Conservation (phyloP, 1,140 invertebrate species). For the Lineus longissimus region DNA sequence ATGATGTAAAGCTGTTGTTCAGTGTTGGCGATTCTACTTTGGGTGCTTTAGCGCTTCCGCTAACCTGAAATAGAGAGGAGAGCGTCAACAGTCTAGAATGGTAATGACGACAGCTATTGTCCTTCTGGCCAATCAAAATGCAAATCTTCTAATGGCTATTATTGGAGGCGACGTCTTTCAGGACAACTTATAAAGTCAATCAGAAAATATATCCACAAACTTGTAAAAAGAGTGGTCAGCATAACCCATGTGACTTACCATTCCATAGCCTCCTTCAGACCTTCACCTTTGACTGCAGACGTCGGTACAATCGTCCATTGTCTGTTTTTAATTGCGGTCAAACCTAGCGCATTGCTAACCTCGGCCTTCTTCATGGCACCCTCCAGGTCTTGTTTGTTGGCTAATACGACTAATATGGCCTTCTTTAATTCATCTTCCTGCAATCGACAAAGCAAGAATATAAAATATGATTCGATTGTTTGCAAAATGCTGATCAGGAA, state of each 20-base stretch:
- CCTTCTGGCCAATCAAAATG: background rate
- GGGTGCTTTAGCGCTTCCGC: constrained; percentile 80
- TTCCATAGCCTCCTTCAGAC: constrained; percentile 98
- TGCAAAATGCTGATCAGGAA: too few species aligned
- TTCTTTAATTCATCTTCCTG: constrained; percentile 96
- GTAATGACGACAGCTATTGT: too few species aligned
- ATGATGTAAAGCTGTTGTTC: too few species aligned
- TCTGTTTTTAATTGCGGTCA: constrained; percentile 91
- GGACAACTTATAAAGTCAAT: background rate
- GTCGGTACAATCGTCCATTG: constrained; percentile 99
- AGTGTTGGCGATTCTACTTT: constrained; percentile 62
- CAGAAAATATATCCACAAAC: background rate
- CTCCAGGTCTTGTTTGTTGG: constrained; percentile 99
- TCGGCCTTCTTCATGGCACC: constrained; percentile 94
- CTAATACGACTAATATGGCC: constrained; percentile 90
- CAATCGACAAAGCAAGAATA: constrained; percentile 22
- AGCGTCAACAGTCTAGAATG: too few species aligned
- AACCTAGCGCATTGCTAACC: constrained; percentile 91
- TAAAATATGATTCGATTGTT: background rate
- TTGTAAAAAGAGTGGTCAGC: background rate
- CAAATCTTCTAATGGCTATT: background rate
- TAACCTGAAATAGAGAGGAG: constrained; percentile 50
- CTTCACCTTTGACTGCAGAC: constrained; percentile 97
- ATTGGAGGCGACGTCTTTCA: background rate
- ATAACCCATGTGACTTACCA: constrained; percentile 62